These are phyloP conservation scores for Drosophila sp. DNA, from an alignment of 1,140 invertebrate genomes.

Conservation along the genomic window DNA sequence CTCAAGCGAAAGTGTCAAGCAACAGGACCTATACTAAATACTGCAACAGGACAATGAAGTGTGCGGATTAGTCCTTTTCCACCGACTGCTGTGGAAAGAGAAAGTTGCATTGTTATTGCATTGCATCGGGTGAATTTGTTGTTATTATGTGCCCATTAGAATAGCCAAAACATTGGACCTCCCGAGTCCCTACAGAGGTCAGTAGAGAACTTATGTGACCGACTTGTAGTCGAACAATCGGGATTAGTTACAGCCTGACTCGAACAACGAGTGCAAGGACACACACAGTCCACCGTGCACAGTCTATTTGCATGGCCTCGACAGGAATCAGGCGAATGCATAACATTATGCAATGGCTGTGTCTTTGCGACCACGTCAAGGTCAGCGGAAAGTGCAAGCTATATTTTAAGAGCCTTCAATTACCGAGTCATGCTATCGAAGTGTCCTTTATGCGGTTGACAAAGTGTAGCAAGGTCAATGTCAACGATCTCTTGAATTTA, in stretches of 20 bases:
- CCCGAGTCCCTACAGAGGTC: constrained; percentile 31
- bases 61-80: constrained; percentile 48
- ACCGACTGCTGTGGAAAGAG: constrained; percentile 60
- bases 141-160: constrained; percentile 53
- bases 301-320: constrained; percentile 24
- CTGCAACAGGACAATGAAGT: constrained; percentile 49
- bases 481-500: not conserved
- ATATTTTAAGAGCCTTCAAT: constrained; percentile 42
- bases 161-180: constrained; percentile 65
- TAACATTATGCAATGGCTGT: constrained; percentile 65
- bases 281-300: constrained; percentile 16
- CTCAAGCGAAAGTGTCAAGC: constrained; percentile 50
- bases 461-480: constrained; percentile 75
- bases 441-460: constrained; percentile 40
- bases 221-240: constrained; percentile 17
- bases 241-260: constrained; percentile 63
- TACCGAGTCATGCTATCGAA: not conserved
- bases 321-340: constrained; percentile 22
- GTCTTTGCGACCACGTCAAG: constrained; percentile 39
- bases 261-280: constrained; percentile 55
- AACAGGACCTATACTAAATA: constrained; percentile 9
- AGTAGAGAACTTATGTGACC: constrained; percentile 59
- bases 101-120: constrained; percentile 64
- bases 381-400: constrained; percentile 71
- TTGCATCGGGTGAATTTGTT: constrained; percentile 32